Base-by-base conservation (phyloP, 2,113 vertebrate species). In the Rallus limicola region DNA sequence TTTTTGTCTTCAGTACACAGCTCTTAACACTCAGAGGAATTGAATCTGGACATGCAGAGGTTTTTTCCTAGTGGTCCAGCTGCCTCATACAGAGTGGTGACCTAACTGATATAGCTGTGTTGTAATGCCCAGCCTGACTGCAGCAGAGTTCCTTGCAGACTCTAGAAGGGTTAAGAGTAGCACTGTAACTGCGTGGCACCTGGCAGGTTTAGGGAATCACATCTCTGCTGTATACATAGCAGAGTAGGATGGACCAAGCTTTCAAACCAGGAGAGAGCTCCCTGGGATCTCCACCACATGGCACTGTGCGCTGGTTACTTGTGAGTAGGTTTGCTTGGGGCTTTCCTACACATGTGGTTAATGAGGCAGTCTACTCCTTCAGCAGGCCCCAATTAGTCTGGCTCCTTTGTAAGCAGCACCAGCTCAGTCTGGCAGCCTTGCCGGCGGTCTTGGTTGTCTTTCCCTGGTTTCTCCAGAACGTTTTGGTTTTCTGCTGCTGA, bases 361-460 rank as follows among this genome's bases (percentile, higher is more conserved):
- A 90, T 36, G 53, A 93, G 67, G 28, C 1, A 38, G 31, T 84
- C 83, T 92, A 2, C 38, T 93, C 44, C 70, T 93, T 75, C 63
- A 60, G 65, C 62, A 87, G 46, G 21, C 82, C 58, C 64, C 58
- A 84, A 21, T 91, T 82, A 82, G 58, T 8, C 69, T 93, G 81
- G 29, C 44, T 92, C 18, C 55, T 91, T 38, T 82, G 65, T 71
- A 53, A 86, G 70, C 62, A 75, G 72, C 44, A n/a, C 56, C 82
- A 58, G 42, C 52, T 82, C n/a, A 75, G 62, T 60, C 44, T 91
- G 74, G 48, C 67, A 72, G 56, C 40, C 87, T 92, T 18, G 2
- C 48, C 48, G 64, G 2, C 68, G 83, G 34, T 84, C 44, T 68
- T 28, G 8, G n/a, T 15, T 94, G 62, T 14, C 58, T 77, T 88